Conservation (phyloP, 2,797 vertebrate genomes). For the Garrulus glandarius region DNA sequence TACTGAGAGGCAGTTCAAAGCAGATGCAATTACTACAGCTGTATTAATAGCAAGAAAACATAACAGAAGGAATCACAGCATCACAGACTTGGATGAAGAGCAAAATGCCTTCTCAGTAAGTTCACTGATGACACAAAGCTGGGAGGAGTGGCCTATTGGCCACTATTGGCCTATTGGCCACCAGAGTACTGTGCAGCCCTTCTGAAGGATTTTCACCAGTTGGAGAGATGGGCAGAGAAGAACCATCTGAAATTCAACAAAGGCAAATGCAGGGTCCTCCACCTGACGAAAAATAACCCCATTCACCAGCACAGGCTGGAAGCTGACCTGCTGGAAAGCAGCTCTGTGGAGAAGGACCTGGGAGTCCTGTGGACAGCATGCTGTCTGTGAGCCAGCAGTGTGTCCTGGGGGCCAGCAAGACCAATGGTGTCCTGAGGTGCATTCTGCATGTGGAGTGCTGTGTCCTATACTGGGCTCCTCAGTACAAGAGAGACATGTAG, state of each 20-base stretch:
- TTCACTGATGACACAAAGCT: not conserved
- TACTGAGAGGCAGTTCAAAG: not conserved
- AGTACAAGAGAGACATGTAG: not conserved
- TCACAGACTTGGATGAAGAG: not conserved
- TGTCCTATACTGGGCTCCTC: not conserved
- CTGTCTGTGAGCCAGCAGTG: not conserved
- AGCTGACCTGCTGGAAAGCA: not conserved
- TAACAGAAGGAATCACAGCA: not conserved
- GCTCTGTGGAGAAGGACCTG: not conserved
- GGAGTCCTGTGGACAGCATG: not conserved
- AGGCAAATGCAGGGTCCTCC: not conserved
- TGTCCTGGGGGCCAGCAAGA: not conserved
- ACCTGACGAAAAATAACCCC: not conserved
- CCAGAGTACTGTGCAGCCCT: not conserved
- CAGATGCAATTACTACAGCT: not conserved
- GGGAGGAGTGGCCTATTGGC: not conserved
- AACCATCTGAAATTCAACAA: not conserved
- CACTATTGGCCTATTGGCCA: too few species aligned
- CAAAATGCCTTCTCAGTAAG: not conserved
- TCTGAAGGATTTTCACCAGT: not conserved
- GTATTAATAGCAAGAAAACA: not conserved
- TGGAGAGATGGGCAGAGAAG: not conserved
- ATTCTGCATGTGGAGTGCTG: not conserved
- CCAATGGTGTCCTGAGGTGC: rapidly evolving
- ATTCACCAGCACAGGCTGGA: not conserved